A percentile compares a stretch with the other conserved stretches of the same genome.
These are phyloP conservation scores for Podarcis siculus DNA, from an alignment of 2,797 vertebrate species.

Conservation along the genomic window DNA sequence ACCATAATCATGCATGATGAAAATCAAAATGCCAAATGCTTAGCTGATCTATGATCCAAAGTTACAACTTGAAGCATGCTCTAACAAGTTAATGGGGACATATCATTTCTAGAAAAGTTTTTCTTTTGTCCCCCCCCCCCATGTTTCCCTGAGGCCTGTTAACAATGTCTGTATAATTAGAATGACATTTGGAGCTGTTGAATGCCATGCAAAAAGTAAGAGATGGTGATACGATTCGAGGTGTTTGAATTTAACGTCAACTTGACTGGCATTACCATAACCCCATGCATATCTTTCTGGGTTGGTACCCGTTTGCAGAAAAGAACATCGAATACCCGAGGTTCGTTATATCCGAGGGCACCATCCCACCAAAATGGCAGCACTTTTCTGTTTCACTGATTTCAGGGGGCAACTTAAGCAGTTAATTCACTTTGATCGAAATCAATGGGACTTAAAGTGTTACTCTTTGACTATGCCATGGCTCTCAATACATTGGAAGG, in stretches of 20 bases:
- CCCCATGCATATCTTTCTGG: accelerated
- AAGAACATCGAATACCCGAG: constrained; percentile 10
- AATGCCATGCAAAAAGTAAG: constrained; percentile 55
- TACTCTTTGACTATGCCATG: too few species aligned
- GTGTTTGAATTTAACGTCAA: constrained; percentile 58
- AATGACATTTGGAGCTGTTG: constrained; percentile 65
- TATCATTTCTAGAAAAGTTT: constrained; percentile 13
- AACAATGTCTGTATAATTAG: constrained; percentile 58
- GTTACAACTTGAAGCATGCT: not conserved
- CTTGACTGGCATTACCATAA: constrained; percentile 55
- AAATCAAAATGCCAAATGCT: not conserved
- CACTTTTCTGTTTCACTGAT: not conserved
- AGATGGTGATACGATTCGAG: constrained; percentile 44
- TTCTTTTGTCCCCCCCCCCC: constrained; percentile 44
- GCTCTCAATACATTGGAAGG: too few species aligned
- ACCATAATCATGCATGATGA: not conserved
- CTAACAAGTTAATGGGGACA: not conserved
- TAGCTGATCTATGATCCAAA: not conserved
- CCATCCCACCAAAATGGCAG: not conserved
- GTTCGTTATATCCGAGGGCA: not conserved
- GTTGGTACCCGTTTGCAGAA: constrained; percentile 6
- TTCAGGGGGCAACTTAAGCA: not conserved
- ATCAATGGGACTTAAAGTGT: too few species aligned
- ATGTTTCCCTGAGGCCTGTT: constrained; percentile 55
- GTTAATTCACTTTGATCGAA: too few species aligned